phyloP scores from a whole-genome alignment of 1,140 invertebrate genomes.

The Latrodectus geometricus region DNA sequence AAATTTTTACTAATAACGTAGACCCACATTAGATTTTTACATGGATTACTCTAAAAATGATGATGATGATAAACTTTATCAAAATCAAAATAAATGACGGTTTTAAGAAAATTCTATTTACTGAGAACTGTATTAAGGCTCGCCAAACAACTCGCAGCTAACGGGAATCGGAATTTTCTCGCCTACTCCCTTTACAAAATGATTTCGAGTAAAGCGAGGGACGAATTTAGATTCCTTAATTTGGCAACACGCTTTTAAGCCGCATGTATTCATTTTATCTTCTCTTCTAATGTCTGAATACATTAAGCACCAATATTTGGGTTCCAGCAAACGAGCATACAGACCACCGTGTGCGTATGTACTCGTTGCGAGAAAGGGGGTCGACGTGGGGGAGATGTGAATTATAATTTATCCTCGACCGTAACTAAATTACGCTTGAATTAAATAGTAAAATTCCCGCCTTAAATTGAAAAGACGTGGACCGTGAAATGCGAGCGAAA shows the following conservation, averaged over 20 bases:
- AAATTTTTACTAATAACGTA: neutral
- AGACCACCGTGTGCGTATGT: neutral
- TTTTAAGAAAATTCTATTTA: neutral
- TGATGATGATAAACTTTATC: neutral
- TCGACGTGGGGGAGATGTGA: constrained; percentile 15
- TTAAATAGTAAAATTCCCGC: constrained; percentile 57
- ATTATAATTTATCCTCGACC: constrained; percentile 44
- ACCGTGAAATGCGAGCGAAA: constrained; percentile 46
- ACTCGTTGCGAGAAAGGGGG: neutral
- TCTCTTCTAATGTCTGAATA: neutral
- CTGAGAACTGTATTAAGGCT: neutral
- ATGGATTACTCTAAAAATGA: neutral
- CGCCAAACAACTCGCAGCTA: neutral
- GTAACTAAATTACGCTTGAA: constrained; percentile 54
- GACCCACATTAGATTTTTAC: neutral
- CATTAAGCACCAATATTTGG: neutral
- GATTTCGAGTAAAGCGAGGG: neutral
- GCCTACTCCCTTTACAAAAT: neutral
- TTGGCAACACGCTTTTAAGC: neutral
- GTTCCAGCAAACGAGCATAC: neutral
- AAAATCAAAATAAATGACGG: neutral
- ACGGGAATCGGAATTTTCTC: neutral
- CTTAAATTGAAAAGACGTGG: constrained; percentile 57
- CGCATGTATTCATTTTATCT: neutral
- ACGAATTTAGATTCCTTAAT: neutral